Conservation (phyloP, 2,113 vertebrate species). For the Megaleporinus macrocephalus region DNA sequence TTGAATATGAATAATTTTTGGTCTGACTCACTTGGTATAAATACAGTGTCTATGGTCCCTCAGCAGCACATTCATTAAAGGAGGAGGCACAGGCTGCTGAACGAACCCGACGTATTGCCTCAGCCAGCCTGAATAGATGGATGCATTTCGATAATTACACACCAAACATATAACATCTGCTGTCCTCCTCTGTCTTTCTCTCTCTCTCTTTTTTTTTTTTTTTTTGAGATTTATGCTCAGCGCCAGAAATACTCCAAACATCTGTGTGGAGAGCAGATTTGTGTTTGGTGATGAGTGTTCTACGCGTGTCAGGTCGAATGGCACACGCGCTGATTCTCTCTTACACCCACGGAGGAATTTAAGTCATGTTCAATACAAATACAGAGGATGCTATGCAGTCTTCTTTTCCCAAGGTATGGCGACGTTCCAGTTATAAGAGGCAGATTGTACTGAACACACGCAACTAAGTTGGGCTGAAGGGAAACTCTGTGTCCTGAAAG, state of each 20-base stretch:
- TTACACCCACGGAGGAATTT: not conserved
- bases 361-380: conserved; percentile 15
- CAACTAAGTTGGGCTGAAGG: no score
- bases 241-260: not conserved
- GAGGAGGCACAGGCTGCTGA: not conserved
- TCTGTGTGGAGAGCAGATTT: not conserved
- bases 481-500: no score
- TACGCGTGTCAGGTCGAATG: not conserved
- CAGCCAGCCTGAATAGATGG: not conserved
- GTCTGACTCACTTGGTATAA: no score
- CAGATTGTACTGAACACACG: not conserved
- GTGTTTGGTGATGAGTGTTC: conserved; percentile 6
- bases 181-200: not conserved
- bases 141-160: conserved; percentile 1
- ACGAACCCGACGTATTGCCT: not conserved
- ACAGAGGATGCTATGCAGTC: not conserved
- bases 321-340: not conserved
- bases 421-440: not conserved
- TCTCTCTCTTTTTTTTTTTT: no score
- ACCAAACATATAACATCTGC: not conserved
- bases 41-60: no score
- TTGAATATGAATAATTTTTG: no score
- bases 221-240: not conserved
- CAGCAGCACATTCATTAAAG: no score
- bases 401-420: not conserved